Evolutionary conservation across 2,113 vertebrate genomes (phyloP), one percentile per base, ranked within the genome.

Genomic region (Triplophysa rosa): DNA sequence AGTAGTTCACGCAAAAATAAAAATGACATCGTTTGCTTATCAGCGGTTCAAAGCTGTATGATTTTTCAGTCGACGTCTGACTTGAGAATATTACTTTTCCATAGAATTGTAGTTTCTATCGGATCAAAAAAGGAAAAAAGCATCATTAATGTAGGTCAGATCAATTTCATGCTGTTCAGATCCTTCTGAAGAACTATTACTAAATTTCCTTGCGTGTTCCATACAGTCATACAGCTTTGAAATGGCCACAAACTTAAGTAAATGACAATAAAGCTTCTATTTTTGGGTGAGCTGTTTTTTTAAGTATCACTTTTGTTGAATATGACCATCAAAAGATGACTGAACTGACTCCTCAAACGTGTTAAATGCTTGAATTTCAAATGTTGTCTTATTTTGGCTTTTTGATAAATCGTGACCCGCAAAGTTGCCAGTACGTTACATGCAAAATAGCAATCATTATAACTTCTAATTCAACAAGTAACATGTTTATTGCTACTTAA

Each of bases 381-480:
- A 33, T 8, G 29, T 58, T 6, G 16, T 21, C 68, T 56, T 56
- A 10, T 56, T 71, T 58, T 37, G 26, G 26, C 19, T 21, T 58
- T 71, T 70, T 42, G 13, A 59, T 29, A 6, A 72, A 59, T 42
- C 59, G 12, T 42, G 54, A 58, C 33, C 23, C 19, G 1, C 19
- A 61, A 73, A 59, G 29, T 59, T 3, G 70, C 54, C 70, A 23
- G 21, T 58, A 42, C 17, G 29, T 72, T 72, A 40, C 40, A 40
- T 61, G 70, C 70, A 73, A 73, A 73, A 42, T 42, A 11, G 54
- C 70, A 54, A 61, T 59, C 19, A 19, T 17, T 73, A 11, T 42
- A 24, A 58, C 54, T 21, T 37, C 0, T 7, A 37, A 6, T 37
- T 37, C 33, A 37, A 37, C 33, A 37, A 16, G n/a, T n/a, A 37